Conservation (phyloP, 2,888 invertebrate genomes). For the Cyclophora punctaria region DNA sequence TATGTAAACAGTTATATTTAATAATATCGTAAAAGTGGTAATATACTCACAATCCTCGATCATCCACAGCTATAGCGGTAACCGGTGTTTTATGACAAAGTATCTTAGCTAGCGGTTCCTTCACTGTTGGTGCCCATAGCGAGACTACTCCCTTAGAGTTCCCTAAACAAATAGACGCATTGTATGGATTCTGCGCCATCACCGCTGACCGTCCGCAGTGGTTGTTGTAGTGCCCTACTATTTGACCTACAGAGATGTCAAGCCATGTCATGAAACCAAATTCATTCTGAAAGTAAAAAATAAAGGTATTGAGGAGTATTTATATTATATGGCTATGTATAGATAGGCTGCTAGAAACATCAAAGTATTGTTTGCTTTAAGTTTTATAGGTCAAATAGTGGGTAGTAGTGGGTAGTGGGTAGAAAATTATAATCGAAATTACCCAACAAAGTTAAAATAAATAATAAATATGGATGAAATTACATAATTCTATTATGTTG, state of each 20-base stretch:
- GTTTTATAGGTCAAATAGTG: background rate
- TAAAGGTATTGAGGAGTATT: slow-evolving; percentile 26
- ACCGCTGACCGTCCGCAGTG: slow-evolving; percentile 84
- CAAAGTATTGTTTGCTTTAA: background rate
- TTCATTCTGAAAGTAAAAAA: slow-evolving; percentile 68
- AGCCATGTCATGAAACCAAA: slow-evolving; percentile 92
- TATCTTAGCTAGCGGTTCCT: slow-evolving; percentile 91
- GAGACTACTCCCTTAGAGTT: slow-evolving; percentile 93
- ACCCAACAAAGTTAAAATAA: no score
- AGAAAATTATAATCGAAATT: background rate
- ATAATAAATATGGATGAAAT: no score
- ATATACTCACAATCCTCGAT: slow-evolving; percentile 82
- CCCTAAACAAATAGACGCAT: slow-evolving; percentile 93
- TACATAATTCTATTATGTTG: no score
- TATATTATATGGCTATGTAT: background rate
- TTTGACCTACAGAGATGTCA: slow-evolving; percentile 94
- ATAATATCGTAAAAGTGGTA: no score
- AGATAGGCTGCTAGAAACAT: no score
- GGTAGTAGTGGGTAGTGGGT: background rate
- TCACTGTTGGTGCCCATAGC: slow-evolving; percentile 94
- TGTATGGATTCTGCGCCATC: slow-evolving; percentile 95
- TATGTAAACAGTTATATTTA: no score
- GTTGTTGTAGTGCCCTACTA: slow-evolving; percentile 86
- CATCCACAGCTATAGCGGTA: slow-evolving; percentile 87
- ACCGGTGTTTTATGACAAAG: slow-evolving; percentile 91